Base-by-base conservation (phyloP, 2,888 invertebrate genomes). In the Syritta pipiens region DNA sequence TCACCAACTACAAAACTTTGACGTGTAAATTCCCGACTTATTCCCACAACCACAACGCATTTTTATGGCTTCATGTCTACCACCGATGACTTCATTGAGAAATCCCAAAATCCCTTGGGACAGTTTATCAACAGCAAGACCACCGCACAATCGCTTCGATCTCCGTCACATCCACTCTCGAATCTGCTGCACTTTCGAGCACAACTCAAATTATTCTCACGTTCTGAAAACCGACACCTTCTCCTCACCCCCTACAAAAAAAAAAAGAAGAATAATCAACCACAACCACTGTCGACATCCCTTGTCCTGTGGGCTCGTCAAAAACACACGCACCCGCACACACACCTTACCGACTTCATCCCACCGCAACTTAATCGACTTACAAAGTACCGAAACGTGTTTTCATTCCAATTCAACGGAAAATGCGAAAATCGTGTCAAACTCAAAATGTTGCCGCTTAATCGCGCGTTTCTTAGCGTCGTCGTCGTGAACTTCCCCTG, bases 361-460 rank as follows among this genome's bases (percentile, higher is more conserved):
- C 60, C 19, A 51, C 57, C 65, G 32, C 60, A 53, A 44, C 37
- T 68, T 79, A 74, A 79, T 79, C 60, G 79, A 57, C 74, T 74
- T 68, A 63, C 63, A 79, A 79, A 79, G 79, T 79, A 79, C 79
- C 63, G 55, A 79, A 79, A 79, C 79, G 79, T 79, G 79, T 79
- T 79, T 68, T 79, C 68, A 74, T 68, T 79, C 57, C 74, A 67
- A 79, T 79, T 79, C 74, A 51, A 20, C 49, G 62, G 79, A 74
- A 79, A 79, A 79, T 79, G 79, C 68, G 79, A 79, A 79, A 74
- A 62, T 79, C 79, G 79, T 79, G 79, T 79, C 79, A 79, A 74
- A 79, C 68, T 67, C 42, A 57, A 79, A 74, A 79, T 79, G 79
- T 68, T 48, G 68, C 79, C 62, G 60, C 79, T 79, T 79, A 79